phyloP scores from a whole-genome alignment of 2,888 invertebrate species.

The Chymomyza amoena region DNA sequence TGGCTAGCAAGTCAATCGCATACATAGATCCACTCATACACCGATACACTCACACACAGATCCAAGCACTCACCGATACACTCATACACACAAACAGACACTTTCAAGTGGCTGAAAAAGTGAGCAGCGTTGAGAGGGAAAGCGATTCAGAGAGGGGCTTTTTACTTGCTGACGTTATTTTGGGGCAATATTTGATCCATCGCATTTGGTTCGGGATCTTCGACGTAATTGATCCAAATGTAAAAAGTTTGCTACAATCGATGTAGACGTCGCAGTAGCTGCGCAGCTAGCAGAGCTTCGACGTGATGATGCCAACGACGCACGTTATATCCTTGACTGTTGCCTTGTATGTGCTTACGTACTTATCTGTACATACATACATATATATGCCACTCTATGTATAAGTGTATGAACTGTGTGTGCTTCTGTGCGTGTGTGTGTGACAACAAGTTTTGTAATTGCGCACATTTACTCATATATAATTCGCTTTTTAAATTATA shows the following conservation, averaged over 20 bases:
- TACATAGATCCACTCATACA: not conserved
- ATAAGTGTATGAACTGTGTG: not conserved
- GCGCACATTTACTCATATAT: conserved; percentile 21
- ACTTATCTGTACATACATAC: conserved; percentile 11
- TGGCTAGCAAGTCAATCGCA: conserved; percentile 39
- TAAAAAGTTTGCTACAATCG: not conserved
- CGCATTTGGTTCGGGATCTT: conserved; percentile 29
- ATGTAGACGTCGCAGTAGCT: not conserved
- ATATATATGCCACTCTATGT: conserved; percentile 2
- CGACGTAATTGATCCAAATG: conserved; percentile 8
- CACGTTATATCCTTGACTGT: conserved; percentile 59
- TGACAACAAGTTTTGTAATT: conserved; percentile 23
- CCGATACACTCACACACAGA: too few relatives aligned
- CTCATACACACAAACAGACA: not conserved
- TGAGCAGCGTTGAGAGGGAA: not conserved
- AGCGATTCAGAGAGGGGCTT: not conserved
- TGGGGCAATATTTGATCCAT: conserved; percentile 23
- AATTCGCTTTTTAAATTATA: conserved; percentile 24
- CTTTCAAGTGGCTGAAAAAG: not conserved
- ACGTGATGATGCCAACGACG: conserved; percentile 35
- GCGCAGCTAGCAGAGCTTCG: not conserved
- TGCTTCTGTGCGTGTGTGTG: not conserved
- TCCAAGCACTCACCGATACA: too few relatives aligned
- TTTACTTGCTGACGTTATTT: conserved; percentile 30
- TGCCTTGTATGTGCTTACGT: conserved; percentile 58